Conservation (phyloP, 2,888 invertebrate species). For the Choristoneura rosaceana region DNA sequence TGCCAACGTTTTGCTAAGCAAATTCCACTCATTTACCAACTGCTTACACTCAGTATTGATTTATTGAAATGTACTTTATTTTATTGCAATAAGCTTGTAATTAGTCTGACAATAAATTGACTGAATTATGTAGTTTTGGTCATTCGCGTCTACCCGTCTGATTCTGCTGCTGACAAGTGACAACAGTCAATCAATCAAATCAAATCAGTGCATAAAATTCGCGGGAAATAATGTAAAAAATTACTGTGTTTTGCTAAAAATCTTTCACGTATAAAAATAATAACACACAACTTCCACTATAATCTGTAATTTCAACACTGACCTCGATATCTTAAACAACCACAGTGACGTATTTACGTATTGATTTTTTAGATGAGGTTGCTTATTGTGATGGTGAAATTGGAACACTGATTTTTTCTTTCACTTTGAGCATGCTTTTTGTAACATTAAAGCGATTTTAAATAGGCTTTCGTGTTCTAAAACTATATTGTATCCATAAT, state of each 20-base stretch:
- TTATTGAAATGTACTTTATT: background rate
- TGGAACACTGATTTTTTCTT: background rate
- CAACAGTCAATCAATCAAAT: background rate
- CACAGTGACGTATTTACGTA: slow-evolving; percentile 4
- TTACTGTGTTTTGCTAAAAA: background rate
- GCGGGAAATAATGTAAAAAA: background rate
- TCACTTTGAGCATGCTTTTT: background rate
- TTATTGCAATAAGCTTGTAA: background rate
- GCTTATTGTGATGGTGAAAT: background rate
- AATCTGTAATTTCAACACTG: background rate
- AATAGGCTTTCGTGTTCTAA: background rate
- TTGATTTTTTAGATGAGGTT: background rate
- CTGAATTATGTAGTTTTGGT: background rate
- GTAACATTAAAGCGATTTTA: background rate
- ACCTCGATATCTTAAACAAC: background rate
- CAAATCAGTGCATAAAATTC: background rate
- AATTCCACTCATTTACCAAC: no score
- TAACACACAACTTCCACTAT: background rate
- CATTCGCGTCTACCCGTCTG: background rate
- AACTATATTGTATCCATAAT: background rate
- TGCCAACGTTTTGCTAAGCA: background rate
- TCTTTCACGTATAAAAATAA: background rate
- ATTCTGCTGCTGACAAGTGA: background rate
- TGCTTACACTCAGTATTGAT: background rate
- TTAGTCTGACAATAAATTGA: background rate